Conservation (phyloP, 37 sponge, comb jelly and placozoan species). For the Hexactinellida sp. region DNA sequence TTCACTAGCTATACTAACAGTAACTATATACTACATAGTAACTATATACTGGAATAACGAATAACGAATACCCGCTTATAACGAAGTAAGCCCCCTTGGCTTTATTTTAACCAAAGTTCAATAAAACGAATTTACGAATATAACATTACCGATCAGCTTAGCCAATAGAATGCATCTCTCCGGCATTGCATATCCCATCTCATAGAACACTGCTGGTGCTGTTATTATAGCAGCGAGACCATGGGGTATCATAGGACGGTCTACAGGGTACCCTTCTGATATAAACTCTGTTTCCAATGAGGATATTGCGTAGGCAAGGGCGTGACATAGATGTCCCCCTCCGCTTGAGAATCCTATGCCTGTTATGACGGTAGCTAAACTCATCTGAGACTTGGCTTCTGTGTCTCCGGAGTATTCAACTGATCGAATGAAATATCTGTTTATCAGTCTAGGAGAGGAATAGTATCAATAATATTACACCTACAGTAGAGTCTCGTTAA, state of each 20-base stretch:
- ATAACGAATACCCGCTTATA: too few relatives aligned
- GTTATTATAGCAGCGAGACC: conserved; percentile 78
- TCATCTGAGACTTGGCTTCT: conserved; percentile 69
- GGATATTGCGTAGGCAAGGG: conserved; percentile 68
- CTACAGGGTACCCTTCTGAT: conserved; percentile 33
- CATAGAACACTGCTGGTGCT: conserved; percentile 79
- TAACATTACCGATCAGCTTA: conserved; percentile 44
- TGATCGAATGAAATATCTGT: neutral
- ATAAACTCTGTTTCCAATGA: conserved; percentile 33
- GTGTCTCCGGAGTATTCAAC: conserved; percentile 29
- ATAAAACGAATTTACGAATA: neutral
- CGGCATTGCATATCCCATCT: conserved; percentile 51
- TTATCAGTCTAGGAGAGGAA: neutral
- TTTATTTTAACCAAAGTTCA: too few relatives aligned
- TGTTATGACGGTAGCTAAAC: conserved; percentile 55
- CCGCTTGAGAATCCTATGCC: conserved; percentile 86
- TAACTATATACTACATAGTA: too few relatives aligned
- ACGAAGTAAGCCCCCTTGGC: too few relatives aligned
- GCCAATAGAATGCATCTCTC: conserved; percentile 74
- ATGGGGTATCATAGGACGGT: conserved; percentile 65
- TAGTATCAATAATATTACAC: too few relatives aligned
- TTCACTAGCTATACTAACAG: too few relatives aligned
- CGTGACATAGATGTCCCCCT: conserved; percentile 78
- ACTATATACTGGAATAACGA: too few relatives aligned
- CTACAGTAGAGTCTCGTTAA: too few relatives aligned